Conservation (phyloP, 2,888 invertebrate species). For the Neoaliturus tenellus region DNA sequence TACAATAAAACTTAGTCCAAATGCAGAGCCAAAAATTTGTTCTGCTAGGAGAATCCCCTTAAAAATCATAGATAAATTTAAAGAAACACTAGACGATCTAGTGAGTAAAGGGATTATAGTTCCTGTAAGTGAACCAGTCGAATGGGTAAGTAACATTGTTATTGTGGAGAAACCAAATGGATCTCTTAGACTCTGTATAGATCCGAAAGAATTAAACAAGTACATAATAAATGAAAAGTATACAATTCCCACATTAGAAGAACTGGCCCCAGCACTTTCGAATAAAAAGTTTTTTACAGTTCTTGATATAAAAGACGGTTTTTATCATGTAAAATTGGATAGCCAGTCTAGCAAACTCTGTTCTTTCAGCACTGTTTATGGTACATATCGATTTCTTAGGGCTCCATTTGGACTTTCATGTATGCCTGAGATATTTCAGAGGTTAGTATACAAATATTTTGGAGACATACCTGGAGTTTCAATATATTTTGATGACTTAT, state of each 20-base stretch:
- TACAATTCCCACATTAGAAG: conserved; percentile 65
- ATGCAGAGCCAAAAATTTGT: conserved; percentile 25
- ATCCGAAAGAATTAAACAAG: conserved; percentile 66
- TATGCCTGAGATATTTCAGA: conserved; percentile 43
- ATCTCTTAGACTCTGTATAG: conserved; percentile 66
- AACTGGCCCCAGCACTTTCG: conserved; percentile 61
- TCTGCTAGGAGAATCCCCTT: conserved; percentile 49
- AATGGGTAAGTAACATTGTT: conserved; percentile 65
- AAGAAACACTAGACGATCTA: conserved; percentile 41
- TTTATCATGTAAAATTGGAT: conserved; percentile 28
- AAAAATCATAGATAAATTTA: conserved; percentile 55
- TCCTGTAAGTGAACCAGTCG: conserved; percentile 57
- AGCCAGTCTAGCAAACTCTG: background rate
- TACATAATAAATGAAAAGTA: conserved; percentile 62
- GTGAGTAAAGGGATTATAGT: conserved; percentile 55
- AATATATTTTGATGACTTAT: conserved; percentile 55
- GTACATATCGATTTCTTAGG: conserved; percentile 21
- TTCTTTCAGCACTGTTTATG: conserved; percentile 4
- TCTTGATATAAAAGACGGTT: conserved; percentile 43
- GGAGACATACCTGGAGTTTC: conserved; percentile 36
- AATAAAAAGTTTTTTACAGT: conserved; percentile 38
- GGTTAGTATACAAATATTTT: background rate
- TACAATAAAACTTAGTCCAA: conserved; percentile 39
- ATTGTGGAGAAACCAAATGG: conserved; percentile 67
- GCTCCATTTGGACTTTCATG: background rate